Base-by-base conservation (phyloP, 2,113 vertebrate species). In the Psittacara wagleri region DNA sequence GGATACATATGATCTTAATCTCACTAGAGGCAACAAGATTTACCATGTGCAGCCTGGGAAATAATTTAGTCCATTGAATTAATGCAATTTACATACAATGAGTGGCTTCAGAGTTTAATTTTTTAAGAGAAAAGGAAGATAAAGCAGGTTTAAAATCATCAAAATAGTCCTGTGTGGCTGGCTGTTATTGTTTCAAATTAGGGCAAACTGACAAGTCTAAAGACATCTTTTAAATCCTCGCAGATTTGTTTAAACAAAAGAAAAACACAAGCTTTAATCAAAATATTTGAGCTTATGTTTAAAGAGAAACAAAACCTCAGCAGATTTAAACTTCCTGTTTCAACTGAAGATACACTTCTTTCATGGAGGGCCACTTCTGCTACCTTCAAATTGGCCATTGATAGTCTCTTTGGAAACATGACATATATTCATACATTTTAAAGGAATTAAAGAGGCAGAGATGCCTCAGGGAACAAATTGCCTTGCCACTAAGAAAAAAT, bases 61-160 rank as follows among this genome's bases (percentile, higher is more conserved):
- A 92, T 67, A 81, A 92, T 90, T 90, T n/a, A 81, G 16, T 77
- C 76, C 43, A 78, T 67, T 86, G 93, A 62, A 87, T 86, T 90
- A 0, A 75, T 73, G 43, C 24, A 61, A 93, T 78, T 83, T 83
- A 78, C 83, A 88, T 80, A 86, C 29, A 94, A 86, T 86, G 66
- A 78, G 16, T 67, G 61, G 43, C 39, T 78, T 86, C 35, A 33
- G 61, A 83, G 17, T 72, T 88, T 67, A 81, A 55, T 11, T 86
- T 93, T 81, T 67, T 10, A 59, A 35, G 6, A 39, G 27, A 52
- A 81, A 80, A 35, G 25, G 15, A 88, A 90, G 25, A 74, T 59
- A 88, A 78, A 90, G 52, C 8, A 86, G 31, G 3, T 48, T 94
- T 78, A 74, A 95, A 92, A 61, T 51, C 88, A 77, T 67, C 10